Evolutionary conservation across 2,113 vertebrate genomes (phyloP), one percentile per base, ranked within the genome.

Genomic region (Phalacrocorax carbo): DNA sequence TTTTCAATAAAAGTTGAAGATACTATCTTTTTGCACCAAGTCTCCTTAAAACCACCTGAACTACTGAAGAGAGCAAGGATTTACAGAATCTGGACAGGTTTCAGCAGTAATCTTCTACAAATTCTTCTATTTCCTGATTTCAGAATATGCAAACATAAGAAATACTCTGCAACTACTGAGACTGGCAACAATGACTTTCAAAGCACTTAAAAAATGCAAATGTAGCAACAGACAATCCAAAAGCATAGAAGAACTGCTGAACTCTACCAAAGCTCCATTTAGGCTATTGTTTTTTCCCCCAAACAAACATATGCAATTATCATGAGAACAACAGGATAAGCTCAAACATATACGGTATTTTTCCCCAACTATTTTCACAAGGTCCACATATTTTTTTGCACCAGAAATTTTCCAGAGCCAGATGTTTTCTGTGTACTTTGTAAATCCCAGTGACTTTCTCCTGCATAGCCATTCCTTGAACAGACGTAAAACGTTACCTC

Each of bases 31-130:
- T 65, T 64, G 57, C 36, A 61, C 64, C 3, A 7, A 49, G 16
- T 48, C 26, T 61, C 2, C 4, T 42, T 81, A 94, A 91, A 93
- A 48, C 11, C 36, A 82, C 14, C 2, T 14, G 40, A n/a, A 82
- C 30, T 64, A 78, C 1, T 0, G 0, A 62, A 51, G 52, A 2
- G 5, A 85, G 19, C 11, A 80, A 84, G 16, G 21, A 82, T 26
- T 79, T 82, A 71, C 19, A 85, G 44, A 61, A 93, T 40, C 36
- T 6, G 2, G 49, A 27, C 20, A 68, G 32, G 12, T 54, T 78
- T 62, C 49, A 83, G 30, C 46, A 75, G 32, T 27, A 75, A 46
- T 48, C 34, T 30, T n/a, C 52, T n/a, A 62, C 32, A 69, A 16
- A 9, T 62, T 5, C n/a, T 60, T 44, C 8, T 25, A 26, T 60